Evolutionary conservation across 2,113 vertebrate genomes (phyloP), one percentile per base, ranked within the genome.

Genomic region (Myiozetetes cayanensis): DNA sequence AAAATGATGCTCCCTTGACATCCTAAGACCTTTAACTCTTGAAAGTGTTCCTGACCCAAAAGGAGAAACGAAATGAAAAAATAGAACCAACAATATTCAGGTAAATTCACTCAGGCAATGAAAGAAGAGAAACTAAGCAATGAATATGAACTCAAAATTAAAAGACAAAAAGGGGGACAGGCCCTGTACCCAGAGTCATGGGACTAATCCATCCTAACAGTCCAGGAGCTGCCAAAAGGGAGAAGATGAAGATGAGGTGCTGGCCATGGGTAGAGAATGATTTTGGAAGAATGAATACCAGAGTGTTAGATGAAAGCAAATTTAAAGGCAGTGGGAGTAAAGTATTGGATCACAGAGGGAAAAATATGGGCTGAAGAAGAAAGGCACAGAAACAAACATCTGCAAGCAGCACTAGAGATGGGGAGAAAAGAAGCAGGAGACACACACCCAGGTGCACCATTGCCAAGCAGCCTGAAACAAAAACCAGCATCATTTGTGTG

Each of bases 391-490:
- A 80, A 77, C 85, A 93, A 95, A 91, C 97, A 98, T 97, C 97
- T 98, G 97, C 80, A 95, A 90, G 81, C 91, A 90, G 86, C 93
- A 76, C 90, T 83, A 97, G 96, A 79, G 88, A 95, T 79, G 93
- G 66, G 88, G 87, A 96, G 94, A 94, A 91, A 91, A 95, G 87
- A 97, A 95, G 95, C 82, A 96, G 84, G 89, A 96, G 93, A 95
- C 90, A 94, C 94, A 96, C 94, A 95, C 91, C 96, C 97, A 97
- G 96, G 94, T 96, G 94, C 87, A 96, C 1, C 44, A 87, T 65
- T 97, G 97, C 98, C 98, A 98, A 98, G 93, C 85, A 81, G 90
- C 62, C 85, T 82, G 14, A 87, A 95, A 90, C 4, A 23, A 92
- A 94, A 95, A 63, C 94, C 94, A 94, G 90, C 53, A 91, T 85